Percentiles rank a stretch among this genome's conserved stretches.
Evolutionary conservation across 2,797 vertebrate genomes (phyloP).

Genomic region (Ceryle rudis): DNA sequence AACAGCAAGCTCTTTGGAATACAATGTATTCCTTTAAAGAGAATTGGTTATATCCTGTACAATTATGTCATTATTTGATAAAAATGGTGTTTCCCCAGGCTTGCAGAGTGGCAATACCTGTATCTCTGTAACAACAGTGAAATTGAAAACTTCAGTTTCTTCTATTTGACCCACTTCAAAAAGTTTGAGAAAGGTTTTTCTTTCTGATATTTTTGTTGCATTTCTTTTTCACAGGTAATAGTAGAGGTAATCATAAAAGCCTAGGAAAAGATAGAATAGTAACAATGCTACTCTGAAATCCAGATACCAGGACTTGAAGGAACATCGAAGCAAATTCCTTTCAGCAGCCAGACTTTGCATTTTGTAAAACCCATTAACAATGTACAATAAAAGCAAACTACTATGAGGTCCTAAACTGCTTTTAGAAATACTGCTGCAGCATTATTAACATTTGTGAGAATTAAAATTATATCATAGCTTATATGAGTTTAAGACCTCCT

Average conservation of each 20-base stretch:
- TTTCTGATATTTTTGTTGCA: background rate
- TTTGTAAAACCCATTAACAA: background rate
- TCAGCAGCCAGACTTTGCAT: background rate
- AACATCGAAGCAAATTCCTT: background rate
- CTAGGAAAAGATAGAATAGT: background rate
- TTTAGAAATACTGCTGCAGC: background rate
- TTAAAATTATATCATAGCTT: background rate
- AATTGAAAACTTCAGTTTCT: background rate
- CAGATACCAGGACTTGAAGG: background rate
- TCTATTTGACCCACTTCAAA: background rate
- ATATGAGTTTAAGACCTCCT: background rate
- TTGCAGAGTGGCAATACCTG: fast-evolving
- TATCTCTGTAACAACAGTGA: background rate
- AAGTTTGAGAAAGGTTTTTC: background rate
- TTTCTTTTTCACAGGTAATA: background rate
- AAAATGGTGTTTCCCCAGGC: background rate
- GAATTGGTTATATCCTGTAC: background rate
- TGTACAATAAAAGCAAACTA: background rate
- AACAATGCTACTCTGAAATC: background rate
- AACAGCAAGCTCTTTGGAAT: background rate
- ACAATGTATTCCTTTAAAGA: background rate
- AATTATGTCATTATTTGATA: background rate
- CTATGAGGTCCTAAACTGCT: background rate
- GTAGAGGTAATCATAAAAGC: background rate
- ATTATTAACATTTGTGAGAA: background rate